Percentiles rank a stretch among this genome's conserved stretches.
phyloP scores from a whole-genome alignment of 2,888 invertebrate genomes.

The Tipula helvola region DNA sequence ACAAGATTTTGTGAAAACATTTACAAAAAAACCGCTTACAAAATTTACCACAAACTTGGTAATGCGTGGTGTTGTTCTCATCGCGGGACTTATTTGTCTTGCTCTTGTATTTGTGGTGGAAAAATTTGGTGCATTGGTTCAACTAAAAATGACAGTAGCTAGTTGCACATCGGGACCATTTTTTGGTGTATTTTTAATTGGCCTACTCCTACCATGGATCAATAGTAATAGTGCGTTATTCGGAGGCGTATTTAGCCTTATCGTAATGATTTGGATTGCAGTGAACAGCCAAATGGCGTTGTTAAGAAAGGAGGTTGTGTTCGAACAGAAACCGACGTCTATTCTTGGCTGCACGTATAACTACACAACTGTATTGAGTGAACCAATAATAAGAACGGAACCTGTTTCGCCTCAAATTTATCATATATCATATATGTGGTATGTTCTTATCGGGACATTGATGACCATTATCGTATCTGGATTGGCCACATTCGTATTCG shows the following conservation, averaged over 20 bases:
- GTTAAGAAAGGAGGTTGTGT: conserved; percentile 44
- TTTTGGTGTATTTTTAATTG: conserved; percentile 56
- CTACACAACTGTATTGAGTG: conserved; percentile 14
- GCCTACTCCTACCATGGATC: conserved; percentile 33
- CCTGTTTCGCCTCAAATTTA: neutral
- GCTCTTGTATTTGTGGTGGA: conserved; percentile 54
- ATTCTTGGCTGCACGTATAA: conserved; percentile 37
- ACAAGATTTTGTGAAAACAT: conserved; percentile 64
- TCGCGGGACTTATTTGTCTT: conserved; percentile 52
- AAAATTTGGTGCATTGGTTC: conserved; percentile 55
- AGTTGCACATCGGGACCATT: conserved; percentile 56
- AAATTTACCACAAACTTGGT: conserved; percentile 42
- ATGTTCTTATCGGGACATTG: neutral
- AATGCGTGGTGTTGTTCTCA: conserved; percentile 53
- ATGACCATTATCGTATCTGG: neutral
- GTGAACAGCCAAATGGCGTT: conserved; percentile 43
- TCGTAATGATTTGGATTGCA: conserved; percentile 54
- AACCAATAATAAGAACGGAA: neutral
- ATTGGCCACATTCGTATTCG: neutral
- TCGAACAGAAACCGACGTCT: conserved; percentile 41
- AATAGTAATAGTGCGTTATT: conserved; percentile 48
- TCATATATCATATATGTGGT: neutral
- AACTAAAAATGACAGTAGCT: conserved; percentile 47
- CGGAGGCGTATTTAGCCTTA: conserved; percentile 51
- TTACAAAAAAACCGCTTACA: conserved; percentile 42